A percentile compares a stretch with the other conserved stretches of the same genome.
phyloP scores from a whole-genome alignment of 2,113 vertebrate genomes.

The Cephalopholis sonnerati region DNA sequence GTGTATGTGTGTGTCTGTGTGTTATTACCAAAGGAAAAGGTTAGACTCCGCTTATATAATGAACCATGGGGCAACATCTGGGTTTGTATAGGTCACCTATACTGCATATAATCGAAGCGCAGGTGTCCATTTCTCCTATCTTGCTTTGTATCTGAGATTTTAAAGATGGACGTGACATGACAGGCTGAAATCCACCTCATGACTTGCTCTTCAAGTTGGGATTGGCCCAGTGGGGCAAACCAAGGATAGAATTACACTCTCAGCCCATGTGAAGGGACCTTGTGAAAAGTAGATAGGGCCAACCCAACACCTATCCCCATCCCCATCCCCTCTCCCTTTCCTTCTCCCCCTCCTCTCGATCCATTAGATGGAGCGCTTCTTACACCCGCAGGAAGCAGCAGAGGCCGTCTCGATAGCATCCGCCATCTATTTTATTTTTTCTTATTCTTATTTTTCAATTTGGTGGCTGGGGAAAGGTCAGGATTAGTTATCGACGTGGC shows the following conservation, averaged over 20 bases:
- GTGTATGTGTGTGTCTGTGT: constrained; percentile 28
- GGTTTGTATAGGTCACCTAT: constrained; percentile 49
- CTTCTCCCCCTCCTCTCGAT: constrained; percentile 58
- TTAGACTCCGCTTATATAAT: constrained; percentile 50
- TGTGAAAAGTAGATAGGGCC: constrained; percentile 62
- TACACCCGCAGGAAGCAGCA: constrained; percentile 73
- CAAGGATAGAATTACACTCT: constrained; percentile 67
- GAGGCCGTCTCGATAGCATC: constrained; percentile 82
- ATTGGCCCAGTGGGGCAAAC: constrained; percentile 43
- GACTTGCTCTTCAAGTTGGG: constrained; percentile 38
- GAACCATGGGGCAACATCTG: constrained; percentile 46
- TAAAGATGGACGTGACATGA: constrained; percentile 21
- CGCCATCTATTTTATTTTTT: constrained; percentile 84
- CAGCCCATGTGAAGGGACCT: constrained; percentile 63
- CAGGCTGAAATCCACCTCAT: constrained; percentile 22
- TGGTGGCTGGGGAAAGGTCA: constrained; percentile 85
- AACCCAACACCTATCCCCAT: constrained; percentile 41
- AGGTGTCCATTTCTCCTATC: constrained; percentile 28
- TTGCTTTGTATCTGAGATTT: constrained; percentile 39
- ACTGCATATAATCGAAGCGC: constrained; percentile 15
- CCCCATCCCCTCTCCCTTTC: neutral
- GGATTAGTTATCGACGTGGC: constrained; percentile 88
- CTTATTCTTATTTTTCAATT: constrained; percentile 88
- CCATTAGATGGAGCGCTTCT: constrained; percentile 80
- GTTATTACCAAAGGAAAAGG: constrained; percentile 54